phyloP scores from a whole-genome alignment of 1,140 invertebrate species.

The Panonychus citri region DNA sequence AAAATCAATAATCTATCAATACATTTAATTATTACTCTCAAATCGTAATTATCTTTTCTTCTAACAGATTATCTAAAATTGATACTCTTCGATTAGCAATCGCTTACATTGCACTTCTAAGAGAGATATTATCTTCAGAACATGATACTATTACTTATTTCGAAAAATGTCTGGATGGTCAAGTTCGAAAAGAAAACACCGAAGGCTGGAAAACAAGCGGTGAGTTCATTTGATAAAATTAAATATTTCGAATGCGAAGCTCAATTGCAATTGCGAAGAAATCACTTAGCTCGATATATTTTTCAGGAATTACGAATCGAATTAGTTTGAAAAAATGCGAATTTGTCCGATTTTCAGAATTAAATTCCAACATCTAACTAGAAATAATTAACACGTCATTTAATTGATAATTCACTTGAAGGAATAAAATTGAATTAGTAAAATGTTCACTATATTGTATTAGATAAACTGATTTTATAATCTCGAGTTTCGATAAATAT shows the following conservation, averaged over 20 bases:
- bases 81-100: conserved; percentile 13
- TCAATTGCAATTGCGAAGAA: neutral
- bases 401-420: too few relatives aligned
- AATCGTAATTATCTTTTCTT: neutral
- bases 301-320: too few relatives aligned
- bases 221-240: conserved; percentile 26
- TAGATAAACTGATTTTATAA: too few relatives aligned
- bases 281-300: neutral
- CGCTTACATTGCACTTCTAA: conserved; percentile 39
- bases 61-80: conserved; percentile 11
- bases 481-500: too few relatives aligned
- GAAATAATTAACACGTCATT: too few relatives aligned
- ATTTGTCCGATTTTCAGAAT: too few relatives aligned
- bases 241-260: neutral
- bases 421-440: too few relatives aligned
- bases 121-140: conserved; percentile 67
- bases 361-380: too few relatives aligned
- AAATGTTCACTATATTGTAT: too few relatives aligned
- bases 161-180: conserved; percentile 64
- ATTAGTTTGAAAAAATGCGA: too few relatives aligned
- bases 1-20: neutral
- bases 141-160: conserved; percentile 71
- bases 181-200: conserved; percentile 51
- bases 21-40: neutral
- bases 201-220: conserved; percentile 89